Evolutionary conservation across 2,797 vertebrate species (phyloP), one percentile per base, ranked within the genome.

Genomic region (Furcifer pardalis): DNA sequence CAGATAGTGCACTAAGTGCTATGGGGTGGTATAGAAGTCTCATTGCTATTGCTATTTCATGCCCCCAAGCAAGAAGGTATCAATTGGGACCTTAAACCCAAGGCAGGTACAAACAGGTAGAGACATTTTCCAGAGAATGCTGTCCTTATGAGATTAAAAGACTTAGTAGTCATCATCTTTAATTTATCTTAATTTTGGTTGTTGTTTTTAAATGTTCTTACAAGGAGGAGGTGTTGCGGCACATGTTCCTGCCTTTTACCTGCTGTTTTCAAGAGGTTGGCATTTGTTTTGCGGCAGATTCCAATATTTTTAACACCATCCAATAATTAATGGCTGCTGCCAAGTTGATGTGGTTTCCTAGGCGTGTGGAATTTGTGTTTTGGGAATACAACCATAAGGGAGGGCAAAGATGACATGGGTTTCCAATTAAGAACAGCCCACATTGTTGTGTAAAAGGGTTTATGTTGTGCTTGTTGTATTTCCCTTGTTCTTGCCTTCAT

Each of bases 391-490:
- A 37, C 3, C 13, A 9, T 4, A 71, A 72, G 37, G 19, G 9
- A 1, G 6, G 62, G 76, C 66, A 84, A 79, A 56, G 88, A n/a
- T n/a, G 84, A 65, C 19, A 5, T 0, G 77, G 87, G 88, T 52
- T 73, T 83, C 77, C 86, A 9, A 65, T 32, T 32, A 44, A 85
- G 65, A 88, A 42, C 73, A 86, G 75, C 75, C 59, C 25, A 71
- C 88, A 86, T 46, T 40, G 49, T 21, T 59, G 56, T 52, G 44
- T n/a, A 66, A 42, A 25, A 15, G 32, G 12, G 37, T 68, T 44
- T n/a, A 56, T 32, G 85, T 10, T 74, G 82, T 62, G 76, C 62
- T 71, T 56, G 78, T 78, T n/a, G 1, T n/a, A 9, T 30, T 7
- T n/a, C 56, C 7, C 5, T 15, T 17, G 8, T 59, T 10, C 6